These are phyloP conservation scores for Lordiphosa clarofinis DNA, from an alignment of 1,140 invertebrate genomes.

Conservation along the genomic window DNA sequence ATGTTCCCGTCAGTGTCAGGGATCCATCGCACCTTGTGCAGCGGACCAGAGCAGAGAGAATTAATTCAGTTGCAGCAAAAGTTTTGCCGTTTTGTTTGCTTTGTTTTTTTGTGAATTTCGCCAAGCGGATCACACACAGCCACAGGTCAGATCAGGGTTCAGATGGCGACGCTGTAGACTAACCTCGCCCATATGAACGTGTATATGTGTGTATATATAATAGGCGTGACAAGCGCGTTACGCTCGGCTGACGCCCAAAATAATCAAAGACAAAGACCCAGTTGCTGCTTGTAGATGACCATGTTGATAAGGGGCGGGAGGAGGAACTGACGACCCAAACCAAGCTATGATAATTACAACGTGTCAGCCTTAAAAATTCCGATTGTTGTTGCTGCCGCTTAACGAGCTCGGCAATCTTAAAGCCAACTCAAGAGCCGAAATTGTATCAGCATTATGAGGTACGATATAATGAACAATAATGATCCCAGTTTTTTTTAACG, in stretches of 20 bases:
- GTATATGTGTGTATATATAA: constrained; percentile 38
- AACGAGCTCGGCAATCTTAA: constrained; percentile 50
- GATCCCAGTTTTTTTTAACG: constrained; percentile 19
- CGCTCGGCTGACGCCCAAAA: constrained; percentile 70
- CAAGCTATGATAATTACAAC: constrained; percentile 66
- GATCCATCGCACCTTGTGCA: constrained; percentile 54
- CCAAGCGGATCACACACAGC: constrained; percentile 51
- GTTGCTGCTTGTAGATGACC: constrained; percentile 48
- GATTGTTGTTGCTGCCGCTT: constrained; percentile 33
- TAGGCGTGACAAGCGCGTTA: constrained; percentile 77
- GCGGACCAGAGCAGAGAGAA: constrained; percentile 57
- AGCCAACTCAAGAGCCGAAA: constrained; percentile 33
- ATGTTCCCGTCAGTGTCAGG: constrained; percentile 61
- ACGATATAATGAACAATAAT: constrained; percentile 70
- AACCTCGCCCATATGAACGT: constrained; percentile 34
- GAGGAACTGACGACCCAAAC: constrained; percentile 35
- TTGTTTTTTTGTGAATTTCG: constrained; percentile 55
- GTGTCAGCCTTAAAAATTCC: constrained; percentile 55
- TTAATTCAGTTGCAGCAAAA: constrained; percentile 69
- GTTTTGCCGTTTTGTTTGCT: constrained; percentile 68
- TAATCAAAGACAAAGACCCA: constrained; percentile 75
- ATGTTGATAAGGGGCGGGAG: constrained; percentile 38
- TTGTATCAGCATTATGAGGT: constrained; percentile 40
- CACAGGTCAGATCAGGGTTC: constrained; percentile 63
- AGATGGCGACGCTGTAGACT: constrained; percentile 43